Conservation (phyloP, 2,797 vertebrate species). For the Sebastolobus altivelis region DNA sequence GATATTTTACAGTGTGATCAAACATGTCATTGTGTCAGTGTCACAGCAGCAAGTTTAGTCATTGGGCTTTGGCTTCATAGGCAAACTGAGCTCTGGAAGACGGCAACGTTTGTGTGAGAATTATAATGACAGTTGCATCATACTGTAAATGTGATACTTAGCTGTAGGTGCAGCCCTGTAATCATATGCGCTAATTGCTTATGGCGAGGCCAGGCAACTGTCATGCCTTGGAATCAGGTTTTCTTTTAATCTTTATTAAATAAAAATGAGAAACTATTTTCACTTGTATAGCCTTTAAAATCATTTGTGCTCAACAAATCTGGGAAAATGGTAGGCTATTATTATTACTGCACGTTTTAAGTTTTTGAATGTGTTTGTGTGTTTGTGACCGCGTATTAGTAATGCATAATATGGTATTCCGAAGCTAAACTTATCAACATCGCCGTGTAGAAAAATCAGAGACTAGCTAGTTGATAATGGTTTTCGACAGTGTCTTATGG, state of each 20-base stretch:
- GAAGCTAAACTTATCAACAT: not conserved
- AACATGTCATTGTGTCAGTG: not conserved
- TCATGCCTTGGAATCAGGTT: not conserved
- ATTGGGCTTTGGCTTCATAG: not conserved
- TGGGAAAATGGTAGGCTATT: not conserved
- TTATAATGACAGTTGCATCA: slow-evolving; percentile 8
- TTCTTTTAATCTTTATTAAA: not conserved
- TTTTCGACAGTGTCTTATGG: not conserved
- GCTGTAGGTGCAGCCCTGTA: slow-evolving; percentile 1
- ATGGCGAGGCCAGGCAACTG: not conserved
- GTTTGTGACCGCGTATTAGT: not conserved
- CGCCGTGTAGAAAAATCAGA: not conserved
- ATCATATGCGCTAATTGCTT: not conserved
- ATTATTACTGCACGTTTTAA: not conserved
- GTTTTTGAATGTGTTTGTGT: not conserved
- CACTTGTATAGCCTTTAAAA: not conserved
- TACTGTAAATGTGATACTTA: not conserved
- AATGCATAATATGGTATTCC: not conserved
- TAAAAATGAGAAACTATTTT: not conserved
- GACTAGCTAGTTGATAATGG: not conserved
- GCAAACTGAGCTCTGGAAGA: not conserved
- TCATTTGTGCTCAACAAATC: not conserved
- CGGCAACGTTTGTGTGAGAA: not conserved
- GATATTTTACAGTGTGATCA: slow-evolving; percentile 1
- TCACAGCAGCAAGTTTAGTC: not conserved